Evolutionary conservation across 2,888 invertebrate genomes (phyloP), one percentile per base, ranked within the genome.

Genomic region (Scelioninae gen. 2): DNA sequence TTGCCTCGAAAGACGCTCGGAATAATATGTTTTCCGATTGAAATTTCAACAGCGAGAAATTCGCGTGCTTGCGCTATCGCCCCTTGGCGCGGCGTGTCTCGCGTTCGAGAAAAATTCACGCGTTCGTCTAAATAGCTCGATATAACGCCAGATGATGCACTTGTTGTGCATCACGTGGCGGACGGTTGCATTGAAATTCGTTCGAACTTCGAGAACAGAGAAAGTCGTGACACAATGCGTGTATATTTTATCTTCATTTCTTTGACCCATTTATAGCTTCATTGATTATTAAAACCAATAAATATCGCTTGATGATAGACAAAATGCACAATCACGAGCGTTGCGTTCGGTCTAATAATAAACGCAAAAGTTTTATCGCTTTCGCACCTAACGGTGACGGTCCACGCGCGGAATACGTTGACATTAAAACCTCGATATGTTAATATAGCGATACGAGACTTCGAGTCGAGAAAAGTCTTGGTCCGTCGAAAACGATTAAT

Each of bases 261-360:
- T 65, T 46, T 70, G 79, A 78, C 76, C 74, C 71, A 77, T 75
- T 78, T 79, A 77, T 58, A 63, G 71, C 63, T 73, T 53, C 45
- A 63, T 67, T 68, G 68, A 73, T 68, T 63, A 55, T 60, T 18
- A 19, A 46, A 63, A 46, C 37, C 39, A 68, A 63, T 52, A 63
- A 57, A 19, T 58, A 15, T 41, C 48, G 45, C 25, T 10, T 19
- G 55, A 70, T 64, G 52, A 64, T 58, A 64, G 57, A 43, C 50
- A 5, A 70, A 64, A 57, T 45, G 61, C 35, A 41, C 6, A 46
- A 46, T 53, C 45, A 35, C n/a, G 9, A 11, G 11, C 33, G 33
- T 15, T n/a, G 33, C 55, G 19, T 1, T 45, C 31, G 3, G 22
- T 41, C 39, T 48, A 35, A 39, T 28, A 19, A 57, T 65, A 65